Evolutionary conservation across 1,140 invertebrate genomes (phyloP).

Genomic region (Lethocerus indicus): DNA sequence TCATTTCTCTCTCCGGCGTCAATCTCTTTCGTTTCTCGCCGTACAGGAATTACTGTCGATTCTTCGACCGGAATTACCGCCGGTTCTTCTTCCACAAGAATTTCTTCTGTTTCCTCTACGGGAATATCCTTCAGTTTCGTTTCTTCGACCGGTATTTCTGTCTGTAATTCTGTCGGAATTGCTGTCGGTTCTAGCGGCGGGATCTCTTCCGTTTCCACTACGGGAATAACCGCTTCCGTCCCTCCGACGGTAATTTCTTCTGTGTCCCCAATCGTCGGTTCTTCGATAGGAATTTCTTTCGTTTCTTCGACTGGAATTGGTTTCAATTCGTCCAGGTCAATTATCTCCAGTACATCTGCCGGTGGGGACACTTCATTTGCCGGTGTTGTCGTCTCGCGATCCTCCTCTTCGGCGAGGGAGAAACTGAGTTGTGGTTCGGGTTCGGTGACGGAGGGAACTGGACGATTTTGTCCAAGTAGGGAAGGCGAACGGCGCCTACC

Average conservation of each 20-base stretch:
- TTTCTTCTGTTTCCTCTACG: neutral
- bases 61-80: neutral
- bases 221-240: neutral
- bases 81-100: neutral
- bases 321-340: too few relatives aligned
- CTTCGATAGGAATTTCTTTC: constrained; percentile 29
- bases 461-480: too few relatives aligned
- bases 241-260: neutral
- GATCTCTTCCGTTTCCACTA: neutral
- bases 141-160: neutral
- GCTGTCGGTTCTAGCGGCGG: neutral
- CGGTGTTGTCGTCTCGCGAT: too few relatives aligned
- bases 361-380: too few relatives aligned
- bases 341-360: too few relatives aligned
- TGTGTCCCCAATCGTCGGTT: neutral
- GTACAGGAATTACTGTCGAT: too few relatives aligned
- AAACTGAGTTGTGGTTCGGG: too few relatives aligned
- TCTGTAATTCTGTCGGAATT: neutral
- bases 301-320: constrained; percentile 29
- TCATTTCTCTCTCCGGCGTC: too few relatives aligned
- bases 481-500: too few relatives aligned
- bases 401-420: too few relatives aligned
- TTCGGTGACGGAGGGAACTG: too few relatives aligned
- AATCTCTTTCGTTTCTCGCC: too few relatives aligned
- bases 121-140: neutral